Evolutionary conservation across 2,113 vertebrate species (phyloP).

Genomic region (Beaufortia kweichowensis): DNA sequence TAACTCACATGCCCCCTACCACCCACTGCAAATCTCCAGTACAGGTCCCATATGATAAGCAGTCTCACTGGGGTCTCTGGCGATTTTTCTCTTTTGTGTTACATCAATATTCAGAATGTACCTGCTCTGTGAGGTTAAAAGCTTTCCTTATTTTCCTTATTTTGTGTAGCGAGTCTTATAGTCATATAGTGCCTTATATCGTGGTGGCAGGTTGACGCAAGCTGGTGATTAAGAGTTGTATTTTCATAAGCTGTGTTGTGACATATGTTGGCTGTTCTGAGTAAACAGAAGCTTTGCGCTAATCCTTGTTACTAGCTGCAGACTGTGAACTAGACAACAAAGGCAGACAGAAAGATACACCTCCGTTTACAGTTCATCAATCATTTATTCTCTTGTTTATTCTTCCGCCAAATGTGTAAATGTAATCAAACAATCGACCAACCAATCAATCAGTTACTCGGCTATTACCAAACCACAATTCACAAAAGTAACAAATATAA

Average conservation of each 20-base stretch:
- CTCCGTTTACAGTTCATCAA: not conserved
- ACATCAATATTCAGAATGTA: conserved; percentile 1
- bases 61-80: not conserved
- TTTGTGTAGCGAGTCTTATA: not conserved
- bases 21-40: not conserved
- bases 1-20: not conserved
- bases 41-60: too few species aligned
- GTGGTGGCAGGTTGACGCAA: not conserved
- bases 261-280: conserved; percentile 36
- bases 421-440: not conserved
- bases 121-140: not conserved
- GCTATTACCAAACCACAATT: too few species aligned
- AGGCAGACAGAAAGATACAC: not conserved
- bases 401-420: too few species aligned
- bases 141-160: not conserved
- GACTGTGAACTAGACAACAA: conserved; percentile 30
- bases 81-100: not conserved
- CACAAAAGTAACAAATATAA: not conserved
- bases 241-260: conserved; percentile 37
- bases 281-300: conserved; percentile 40
- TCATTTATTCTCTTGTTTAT: not conserved
- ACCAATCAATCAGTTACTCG: not conserved
- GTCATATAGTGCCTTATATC: not conserved
- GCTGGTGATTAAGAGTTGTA: conserved; percentile 33
- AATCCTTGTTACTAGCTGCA: conserved; percentile 45